Evolutionary conservation across 2,797 vertebrate genomes (phyloP), one percentile per base, ranked within the genome.

Genomic region (Syndactyla subalaris): DNA sequence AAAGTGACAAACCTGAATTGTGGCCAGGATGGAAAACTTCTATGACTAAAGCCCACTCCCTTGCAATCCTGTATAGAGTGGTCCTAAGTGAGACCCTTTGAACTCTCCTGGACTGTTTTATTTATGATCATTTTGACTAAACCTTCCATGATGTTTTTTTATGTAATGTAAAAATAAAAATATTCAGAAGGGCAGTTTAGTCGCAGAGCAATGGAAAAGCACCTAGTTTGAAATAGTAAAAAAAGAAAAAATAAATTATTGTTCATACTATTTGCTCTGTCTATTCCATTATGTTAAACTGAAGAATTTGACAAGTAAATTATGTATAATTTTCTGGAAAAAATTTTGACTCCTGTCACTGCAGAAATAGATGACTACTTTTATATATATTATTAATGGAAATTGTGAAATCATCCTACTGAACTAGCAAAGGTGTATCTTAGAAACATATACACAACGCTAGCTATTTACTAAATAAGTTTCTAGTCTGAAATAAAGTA

Each of bases 51-150:
- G 49, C 9, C 15, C 10, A 29, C 19, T 43, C 2, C 41, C 27
- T 55, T 55, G 27, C 41, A 29, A 63, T 9, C 6, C 36, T 43
- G 14, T n/a, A 18, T 10, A 63, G 11, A 14, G 23, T 0, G 0
- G 8, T 38, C 12, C 15, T 46, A 65, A 65, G 1, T 70, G 43
- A 75, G 27, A 36, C 19, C 13, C 43, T 49, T 62, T 43, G 10
- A 70, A 27, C 7, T 57, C 22, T 38, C 12, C 19, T 55, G 7
- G 32, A 22, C 9, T n/a, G 11, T 17, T 55, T 61, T 7, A 38
- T 87, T 71, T 92, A 19, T 51, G 5, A 32, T 63, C 20, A 23
- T 19, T 43, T 51, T 36, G 17, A 75, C 51, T 67, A 55, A 67
- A 72, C 3, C 5, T 59, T 84, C 61, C 41, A 27, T 49, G 20